Base-by-base conservation (phyloP, 2,797 vertebrate genomes). In the Psittacula derbiana region DNA sequence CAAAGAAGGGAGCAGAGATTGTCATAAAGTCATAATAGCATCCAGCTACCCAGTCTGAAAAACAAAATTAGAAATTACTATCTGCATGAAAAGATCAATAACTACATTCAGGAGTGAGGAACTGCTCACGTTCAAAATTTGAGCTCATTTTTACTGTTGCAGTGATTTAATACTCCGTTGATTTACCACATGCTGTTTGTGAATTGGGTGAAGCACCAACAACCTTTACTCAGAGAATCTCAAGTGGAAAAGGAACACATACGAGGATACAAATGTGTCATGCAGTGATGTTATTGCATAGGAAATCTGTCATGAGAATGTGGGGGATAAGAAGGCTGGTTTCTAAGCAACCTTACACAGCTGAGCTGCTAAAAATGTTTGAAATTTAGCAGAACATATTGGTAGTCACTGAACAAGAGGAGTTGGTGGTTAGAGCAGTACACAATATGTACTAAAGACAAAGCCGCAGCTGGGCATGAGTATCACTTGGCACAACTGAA, bases 301-400 rank as follows among this genome's bases (percentile, higher is more conserved):
- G 91, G 92, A 94, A 74, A 94, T 91, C 91, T 97, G 97, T 95
- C 92, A 93, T 64, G 90, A 93, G 93, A 80, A 90, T 2, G 73
- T 92, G 90, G 86, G 86, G 92, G 89, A 70, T 83, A 91, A 78
- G 75, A 53, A 82, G 73, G 71, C 86, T 96, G 53, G 97, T 96
- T 97, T 95, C 97, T 92, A 97, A 93, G 97, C 96, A 97, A 97
- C 97, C 72, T 88, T 74, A 41, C 94, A 76, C 93, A 96, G 90
- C 94, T 92, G 90, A 97, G 81, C 85, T 91, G 73, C 92, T 95
- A 88, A 94, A 95, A 96, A 85, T 52, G 74, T 40, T 72, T 92
- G 86, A 72, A 83, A 86, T 95, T 97, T 88, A 92, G 88, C 93
- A 81, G 86, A 94, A 80, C 31, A 52, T 82, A 73, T 93, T 92